phyloP scores from a whole-genome alignment of 2,888 invertebrate species.

The Drosophila hamatofila region DNA sequence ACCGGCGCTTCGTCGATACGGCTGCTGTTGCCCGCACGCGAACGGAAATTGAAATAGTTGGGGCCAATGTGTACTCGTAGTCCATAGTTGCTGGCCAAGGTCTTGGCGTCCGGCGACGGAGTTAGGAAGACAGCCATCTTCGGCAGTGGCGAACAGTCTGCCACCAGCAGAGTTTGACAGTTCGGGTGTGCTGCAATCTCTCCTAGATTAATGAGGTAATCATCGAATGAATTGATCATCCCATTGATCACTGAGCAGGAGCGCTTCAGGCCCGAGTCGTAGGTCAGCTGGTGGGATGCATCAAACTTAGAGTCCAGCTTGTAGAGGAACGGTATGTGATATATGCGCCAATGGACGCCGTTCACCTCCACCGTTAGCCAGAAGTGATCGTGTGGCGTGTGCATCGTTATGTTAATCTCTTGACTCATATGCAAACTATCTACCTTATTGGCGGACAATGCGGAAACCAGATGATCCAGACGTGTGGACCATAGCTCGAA shows the following conservation, averaged over 20 bases:
- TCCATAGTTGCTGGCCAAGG: slow-evolving; percentile 75
- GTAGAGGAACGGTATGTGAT: slow-evolving; percentile 84
- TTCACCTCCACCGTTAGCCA: slow-evolving; percentile 83
- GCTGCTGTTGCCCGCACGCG: slow-evolving; percentile 65
- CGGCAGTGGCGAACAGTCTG: slow-evolving; percentile 83
- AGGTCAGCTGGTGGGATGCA: slow-evolving; percentile 83
- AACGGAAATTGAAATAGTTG: slow-evolving; percentile 81
- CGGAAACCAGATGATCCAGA: slow-evolving; percentile 84
- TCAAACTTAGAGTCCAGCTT: slow-evolving; percentile 85
- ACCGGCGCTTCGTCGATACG: slow-evolving; percentile 70
- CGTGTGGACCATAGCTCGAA: slow-evolving; percentile 83
- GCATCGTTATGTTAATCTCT: slow-evolving; percentile 81
- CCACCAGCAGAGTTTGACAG: slow-evolving; percentile 82
- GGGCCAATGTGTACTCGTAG: slow-evolving; percentile 84
- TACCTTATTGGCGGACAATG: slow-evolving; percentile 81
- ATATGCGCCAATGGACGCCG: slow-evolving; percentile 83
- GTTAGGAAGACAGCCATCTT: slow-evolving; percentile 84
- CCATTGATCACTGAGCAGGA: slow-evolving; percentile 85
- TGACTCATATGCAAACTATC: slow-evolving; percentile 83
- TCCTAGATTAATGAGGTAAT: slow-evolving; percentile 80
- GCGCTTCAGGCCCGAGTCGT: slow-evolving; percentile 83
- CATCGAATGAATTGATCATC: slow-evolving; percentile 84
- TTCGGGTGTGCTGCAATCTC: slow-evolving; percentile 72
- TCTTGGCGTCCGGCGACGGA: slow-evolving; percentile 56
- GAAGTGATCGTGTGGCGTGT: slow-evolving; percentile 83